A percentile compares a stretch with the other conserved stretches of the same genome.
Evolutionary conservation across 2,113 vertebrate genomes (phyloP).

Genomic region (Ardeotis arabs): DNA sequence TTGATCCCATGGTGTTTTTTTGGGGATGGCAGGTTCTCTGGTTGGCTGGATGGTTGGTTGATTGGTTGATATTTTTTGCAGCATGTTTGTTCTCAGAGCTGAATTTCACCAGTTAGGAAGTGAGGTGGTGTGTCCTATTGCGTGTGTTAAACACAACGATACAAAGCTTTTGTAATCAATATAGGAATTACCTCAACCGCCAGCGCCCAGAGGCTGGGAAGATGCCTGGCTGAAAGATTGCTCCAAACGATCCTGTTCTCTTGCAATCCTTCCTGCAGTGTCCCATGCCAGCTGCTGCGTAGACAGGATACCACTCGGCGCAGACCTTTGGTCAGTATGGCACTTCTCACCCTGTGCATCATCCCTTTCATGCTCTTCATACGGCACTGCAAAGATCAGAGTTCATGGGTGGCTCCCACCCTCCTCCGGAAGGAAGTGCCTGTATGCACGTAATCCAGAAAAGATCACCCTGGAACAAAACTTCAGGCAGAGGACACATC

Average conservation of each 20-base stretch:
- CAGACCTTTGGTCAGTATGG: too few species aligned
- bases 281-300: background rate
- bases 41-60: too few species aligned
- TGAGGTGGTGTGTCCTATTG: background rate
- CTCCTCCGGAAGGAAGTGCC: background rate
- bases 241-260: background rate
- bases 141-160: fast-evolving
- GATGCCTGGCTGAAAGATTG: background rate
- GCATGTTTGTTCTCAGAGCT: background rate
- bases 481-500: background rate
- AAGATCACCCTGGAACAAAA: background rate
- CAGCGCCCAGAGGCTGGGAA: background rate
- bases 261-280: background rate
- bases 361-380: background rate
- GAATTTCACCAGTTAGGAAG: background rate
- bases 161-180: background rate
- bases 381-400: background rate
- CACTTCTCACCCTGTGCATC: too few species aligned
- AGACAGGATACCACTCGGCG: background rate
- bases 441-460: background rate
- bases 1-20: background rate
- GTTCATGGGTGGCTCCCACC: background rate
- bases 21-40: background rate
- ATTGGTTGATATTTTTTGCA: background rate
- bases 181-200: background rate